These are phyloP conservation scores for Cephonodes hylas DNA, from an alignment of 2,888 invertebrate genomes.

Conservation along the genomic window DNA sequence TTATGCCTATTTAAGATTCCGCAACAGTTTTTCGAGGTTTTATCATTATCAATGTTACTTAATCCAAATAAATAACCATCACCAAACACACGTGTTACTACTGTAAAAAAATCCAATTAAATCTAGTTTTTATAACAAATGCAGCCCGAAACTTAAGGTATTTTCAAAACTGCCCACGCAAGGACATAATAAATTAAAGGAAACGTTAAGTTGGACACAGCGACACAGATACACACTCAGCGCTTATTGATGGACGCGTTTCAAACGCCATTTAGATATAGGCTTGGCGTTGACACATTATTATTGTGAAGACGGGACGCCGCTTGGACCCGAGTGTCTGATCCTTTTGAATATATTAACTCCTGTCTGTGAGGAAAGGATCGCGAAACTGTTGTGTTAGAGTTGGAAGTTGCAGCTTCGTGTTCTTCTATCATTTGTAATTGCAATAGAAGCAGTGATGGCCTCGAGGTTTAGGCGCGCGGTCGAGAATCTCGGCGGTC, in stretches of 20 bases:
- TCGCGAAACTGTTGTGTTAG: too few species aligned
- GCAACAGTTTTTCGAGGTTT: too few species aligned
- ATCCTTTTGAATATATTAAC: conserved; percentile 4
- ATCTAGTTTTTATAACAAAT: background rate
- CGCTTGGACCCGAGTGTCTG: background rate
- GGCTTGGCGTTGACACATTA: conserved; percentile 74
- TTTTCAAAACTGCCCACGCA: conserved; percentile 29
- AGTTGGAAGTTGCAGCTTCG: too few species aligned
- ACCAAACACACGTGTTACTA: too few species aligned
- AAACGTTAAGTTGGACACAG: conserved; percentile 48
- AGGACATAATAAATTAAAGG: conserved; percentile 44
- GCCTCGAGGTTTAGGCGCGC: too few species aligned
- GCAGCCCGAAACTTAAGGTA: background rate
- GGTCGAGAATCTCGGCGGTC: too few species aligned
- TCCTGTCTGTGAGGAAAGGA: too few species aligned
- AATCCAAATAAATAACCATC: too few species aligned
- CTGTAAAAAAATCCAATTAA: background rate
- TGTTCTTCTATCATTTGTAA: too few species aligned
- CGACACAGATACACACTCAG: conserved; percentile 71
- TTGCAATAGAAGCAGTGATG: too few species aligned
- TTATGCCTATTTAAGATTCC: too few species aligned
- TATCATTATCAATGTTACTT: too few species aligned
- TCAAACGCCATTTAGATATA: conserved; percentile 79
- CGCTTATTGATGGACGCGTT: conserved; percentile 78
- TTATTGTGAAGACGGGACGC: conserved; percentile 46